Evolutionary conservation across 35 echinoderm and acorn worm genomes (phyloP), one percentile per base, ranked within the genome.

Genomic region (Acanthaster planci): DNA sequence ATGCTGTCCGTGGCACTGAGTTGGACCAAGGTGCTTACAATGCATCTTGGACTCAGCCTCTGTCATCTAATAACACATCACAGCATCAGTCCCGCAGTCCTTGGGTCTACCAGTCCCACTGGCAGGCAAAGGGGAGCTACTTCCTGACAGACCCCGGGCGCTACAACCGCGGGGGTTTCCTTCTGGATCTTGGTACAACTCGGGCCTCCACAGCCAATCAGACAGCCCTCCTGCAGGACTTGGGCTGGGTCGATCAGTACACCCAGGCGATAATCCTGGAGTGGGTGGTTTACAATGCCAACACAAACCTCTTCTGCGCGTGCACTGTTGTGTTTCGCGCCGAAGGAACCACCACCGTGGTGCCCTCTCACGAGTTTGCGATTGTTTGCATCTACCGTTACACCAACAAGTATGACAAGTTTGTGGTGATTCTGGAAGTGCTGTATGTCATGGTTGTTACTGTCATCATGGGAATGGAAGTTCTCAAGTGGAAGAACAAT

Each of bases 211-310:
- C 96, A 5, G 14, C 38, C 1, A 39, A 67, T 2, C 19, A 77
- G 39, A 32, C 89, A 17, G 34, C 55, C 1, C 38, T 78, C 1
- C 39, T 94, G 18, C 27, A 92, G 37, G 21, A 88, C 5, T 34
- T 16, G 1, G 17, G 40, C 31, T 99, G 96, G 96, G 58, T 94
- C 8, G 91, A 99, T 55, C 18, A 82, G 12, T 36, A 87, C 15
- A 99, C 96, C 1, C 47, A 81, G 64, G 96, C 89, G 5, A 18
- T 99, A 0, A 94, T 89, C 51, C 79, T 94, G 5, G 96, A 99
- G 56, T 99, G 92, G 92, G 93, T 83, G 37, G 35, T 94, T 17
- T 99, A 90, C 86, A 99, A 93, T 76, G 80, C 86, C 27, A 76
- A 99, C 44, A 85, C 68, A 12, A 93, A 89, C 44, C 80, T 99